Conservation (phyloP, 2,888 invertebrate genomes). For the Acanthosepion lycidas region DNA sequence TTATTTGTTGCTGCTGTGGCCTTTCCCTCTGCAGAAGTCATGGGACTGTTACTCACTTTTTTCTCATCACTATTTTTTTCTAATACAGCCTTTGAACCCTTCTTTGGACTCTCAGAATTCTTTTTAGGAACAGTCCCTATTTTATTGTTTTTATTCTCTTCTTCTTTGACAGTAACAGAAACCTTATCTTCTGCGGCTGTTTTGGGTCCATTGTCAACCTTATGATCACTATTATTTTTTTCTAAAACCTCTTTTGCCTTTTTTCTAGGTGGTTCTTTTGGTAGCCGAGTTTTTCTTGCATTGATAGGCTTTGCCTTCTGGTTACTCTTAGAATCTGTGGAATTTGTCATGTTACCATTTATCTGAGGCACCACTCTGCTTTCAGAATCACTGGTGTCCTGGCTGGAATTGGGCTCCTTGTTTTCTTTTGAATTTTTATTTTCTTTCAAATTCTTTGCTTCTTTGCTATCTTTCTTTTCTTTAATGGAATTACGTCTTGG, state of each 20-base stretch:
- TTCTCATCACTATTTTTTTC: background rate
- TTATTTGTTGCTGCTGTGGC: background rate
- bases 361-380: background rate
- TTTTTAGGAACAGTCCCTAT: background rate
- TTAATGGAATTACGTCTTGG: background rate
- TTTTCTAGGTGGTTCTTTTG: background rate
- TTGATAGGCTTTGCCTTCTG: background rate
- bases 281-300: background rate
- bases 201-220: background rate
- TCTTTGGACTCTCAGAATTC: background rate
- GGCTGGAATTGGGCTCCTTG: background rate
- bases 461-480: slow-evolving; percentile 34
- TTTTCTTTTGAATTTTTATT: slow-evolving; percentile 39
- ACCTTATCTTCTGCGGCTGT: background rate
- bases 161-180: background rate
- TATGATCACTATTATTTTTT: background rate
- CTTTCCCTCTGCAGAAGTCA: background rate
- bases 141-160: background rate
- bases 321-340: background rate
- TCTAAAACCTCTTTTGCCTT: slow-evolving; percentile 23
- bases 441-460: slow-evolving; percentile 25
- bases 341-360: slow-evolving; percentile 1
- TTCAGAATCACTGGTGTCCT: background rate
- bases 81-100: background rate
- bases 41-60: background rate